These are phyloP conservation scores for Leptinotarsa rubiginosa DNA, from an alignment of 2,888 invertebrate genomes.

Conservation along the genomic window DNA sequence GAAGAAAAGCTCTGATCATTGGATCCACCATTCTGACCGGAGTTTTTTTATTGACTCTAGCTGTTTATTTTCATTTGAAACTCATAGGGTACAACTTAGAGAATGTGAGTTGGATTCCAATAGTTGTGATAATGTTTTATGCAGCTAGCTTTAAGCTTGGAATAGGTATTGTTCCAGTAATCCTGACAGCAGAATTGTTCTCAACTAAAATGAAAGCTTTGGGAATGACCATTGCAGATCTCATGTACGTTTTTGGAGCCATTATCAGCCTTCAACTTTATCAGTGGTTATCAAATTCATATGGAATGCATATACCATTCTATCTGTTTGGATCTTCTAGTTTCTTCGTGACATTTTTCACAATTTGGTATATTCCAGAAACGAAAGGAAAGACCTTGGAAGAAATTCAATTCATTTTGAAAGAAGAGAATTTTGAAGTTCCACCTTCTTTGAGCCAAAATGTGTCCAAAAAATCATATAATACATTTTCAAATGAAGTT, in stretches of 20 bases:
- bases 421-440: constrained; percentile 26
- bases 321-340: constrained; percentile 56
- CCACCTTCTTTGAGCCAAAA: constrained; percentile 5
- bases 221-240: constrained; percentile 63
- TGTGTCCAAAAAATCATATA: constrained; percentile 28
- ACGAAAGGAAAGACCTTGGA: too few relatives aligned
- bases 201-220: constrained; percentile 64
- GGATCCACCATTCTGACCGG: constrained; percentile 57
- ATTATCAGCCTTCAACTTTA: constrained; percentile 59
- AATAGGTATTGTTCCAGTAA: constrained; percentile 60
- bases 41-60: constrained; percentile 53
- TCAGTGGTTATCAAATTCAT: constrained; percentile 54
- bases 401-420: constrained; percentile 31
- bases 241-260: constrained; percentile 60
- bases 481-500: constrained; percentile 24
- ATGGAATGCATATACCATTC: constrained; percentile 61
- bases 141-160: constrained; percentile 59
- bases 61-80: constrained; percentile 58
- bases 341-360: constrained; percentile 47
- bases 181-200: constrained; percentile 62
- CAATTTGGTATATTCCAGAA: constrained; percentile 69
- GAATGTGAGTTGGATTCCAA: constrained; percentile 49
- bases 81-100: constrained; percentile 50
- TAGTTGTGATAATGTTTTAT: constrained; percentile 56
- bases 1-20: constrained; percentile 56